Base-by-base conservation (phyloP, 2,113 vertebrate genomes). In the Alexandromys fortis region DNA sequence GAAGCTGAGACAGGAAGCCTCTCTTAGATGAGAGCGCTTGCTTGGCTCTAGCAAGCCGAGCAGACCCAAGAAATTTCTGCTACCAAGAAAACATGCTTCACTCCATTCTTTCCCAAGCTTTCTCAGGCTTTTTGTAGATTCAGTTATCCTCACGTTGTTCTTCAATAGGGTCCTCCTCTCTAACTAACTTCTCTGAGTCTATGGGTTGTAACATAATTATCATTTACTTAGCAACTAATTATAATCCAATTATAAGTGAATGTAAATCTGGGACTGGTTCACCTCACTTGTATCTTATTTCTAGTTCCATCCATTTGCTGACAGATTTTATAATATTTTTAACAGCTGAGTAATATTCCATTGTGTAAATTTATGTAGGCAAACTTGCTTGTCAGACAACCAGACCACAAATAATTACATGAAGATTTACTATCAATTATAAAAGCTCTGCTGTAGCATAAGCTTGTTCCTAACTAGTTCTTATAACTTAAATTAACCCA, bases 391-490 rank as follows among this genome's bases (percentile, higher is more conserved):
- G 1, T 21, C 3, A 0, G 35, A 72, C 0, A 16, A 3, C 33
- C 33, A 70, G 68, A 35, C 7, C 68, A 72, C 33, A 72, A 70
- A n/a, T 72, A 72, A 19, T 72, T 2, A 72, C 35, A n/a, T 1
- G 16, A n/a, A n/a, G 2, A 72, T 17, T 70, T n/a, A 70, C 17
- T 70, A n/a, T 70, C 8, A 70, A 70, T n/a, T 35, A 35, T n/a
- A 1, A 70, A n/a, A n/a, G 6, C 16, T 72, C 8, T 16, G 0
- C 2, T 3, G 1, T n/a, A 72, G 16, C 3, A 19, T 72, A 72
- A 8, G 16, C 7, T n/a, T n/a, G 35, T 19, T 35, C 68, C 7
- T 72, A 70, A 35, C 14, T 70, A n/a, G 33, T 72, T 19, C 68
- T 72, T 72, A 19, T 72, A n/a, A 72, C 7, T 72, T n/a, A n/a